phyloP scores from a whole-genome alignment of 2,113 vertebrate genomes.

The Ascaphus truei region DNA sequence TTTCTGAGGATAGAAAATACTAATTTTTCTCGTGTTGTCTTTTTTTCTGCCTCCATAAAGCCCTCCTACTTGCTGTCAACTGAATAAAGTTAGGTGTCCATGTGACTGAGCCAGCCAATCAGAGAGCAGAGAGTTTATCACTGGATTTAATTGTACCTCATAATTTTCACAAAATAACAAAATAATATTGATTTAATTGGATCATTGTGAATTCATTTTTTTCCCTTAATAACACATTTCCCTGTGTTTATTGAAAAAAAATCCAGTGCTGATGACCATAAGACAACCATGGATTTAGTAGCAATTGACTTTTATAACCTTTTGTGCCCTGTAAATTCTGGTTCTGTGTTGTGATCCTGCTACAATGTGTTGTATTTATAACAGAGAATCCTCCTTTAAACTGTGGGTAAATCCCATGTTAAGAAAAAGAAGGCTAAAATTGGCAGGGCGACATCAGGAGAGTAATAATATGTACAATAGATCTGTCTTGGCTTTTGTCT shows the following conservation, averaged over 20 bases:
- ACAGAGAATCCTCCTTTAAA: conserved; percentile 14
- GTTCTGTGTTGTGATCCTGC: not conserved
- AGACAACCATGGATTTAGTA: conserved; percentile 56
- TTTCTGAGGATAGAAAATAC: conserved; percentile 99
- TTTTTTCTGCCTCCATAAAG: conserved; percentile 97
- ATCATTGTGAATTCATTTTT: conserved; percentile 43
- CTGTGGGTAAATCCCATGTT: conserved; percentile 13
- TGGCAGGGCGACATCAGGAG: conserved; percentile 35
- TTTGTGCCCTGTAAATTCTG: conserved; percentile 23
- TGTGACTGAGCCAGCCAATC: conserved; percentile 95
- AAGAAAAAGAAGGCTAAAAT: conserved; percentile 36
- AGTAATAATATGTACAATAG: conserved; percentile 64
- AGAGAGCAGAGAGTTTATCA: conserved; percentile 78
- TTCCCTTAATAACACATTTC: conserved; percentile 45
- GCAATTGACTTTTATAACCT: conserved; percentile 39
- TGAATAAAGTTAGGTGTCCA: conserved; percentile 99
- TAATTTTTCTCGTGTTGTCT: conserved; percentile 99
- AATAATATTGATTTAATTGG: conserved; percentile 58
- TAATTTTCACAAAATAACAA: conserved; percentile 78
- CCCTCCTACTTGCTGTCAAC: conserved; percentile 99
- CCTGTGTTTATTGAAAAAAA: not conserved
- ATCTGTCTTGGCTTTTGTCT: conserved; percentile 79
- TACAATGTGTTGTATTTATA: not conserved
- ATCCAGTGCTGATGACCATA: conserved; percentile 17
- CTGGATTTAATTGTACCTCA: conserved; percentile 89